phyloP scores from a whole-genome alignment of 2,888 invertebrate species.

The Ormyrus labotus region DNA sequence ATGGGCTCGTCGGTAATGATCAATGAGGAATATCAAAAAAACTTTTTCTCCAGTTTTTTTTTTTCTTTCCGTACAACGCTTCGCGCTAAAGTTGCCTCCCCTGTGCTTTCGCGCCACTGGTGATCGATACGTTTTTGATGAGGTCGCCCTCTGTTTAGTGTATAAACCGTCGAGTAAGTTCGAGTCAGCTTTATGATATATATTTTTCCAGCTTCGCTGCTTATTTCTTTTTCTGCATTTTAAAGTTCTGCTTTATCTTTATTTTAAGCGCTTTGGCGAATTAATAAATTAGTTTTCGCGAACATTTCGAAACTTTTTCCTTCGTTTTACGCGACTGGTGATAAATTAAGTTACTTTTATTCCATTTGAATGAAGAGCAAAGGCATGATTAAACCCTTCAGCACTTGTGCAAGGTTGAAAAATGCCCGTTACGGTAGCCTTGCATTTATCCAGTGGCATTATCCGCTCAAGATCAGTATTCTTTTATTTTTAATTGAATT shows the following conservation, averaged over 20 bases:
- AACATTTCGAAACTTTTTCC: too few relatives aligned
- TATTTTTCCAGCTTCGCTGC: neutral
- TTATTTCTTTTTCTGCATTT: too few relatives aligned
- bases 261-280: too few relatives aligned
- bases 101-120: neutral
- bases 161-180: neutral
- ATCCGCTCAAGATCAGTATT: neutral
- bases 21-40: slow-evolving; percentile 14
- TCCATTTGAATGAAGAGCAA: too few relatives aligned
- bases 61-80: too few relatives aligned
- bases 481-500: neutral
- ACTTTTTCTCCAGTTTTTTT: neutral
- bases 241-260: too few relatives aligned
- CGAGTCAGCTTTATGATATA: neutral
- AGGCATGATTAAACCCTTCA: too few relatives aligned
- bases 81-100: neutral
- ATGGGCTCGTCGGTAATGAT: neutral
- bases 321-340: too few relatives aligned
- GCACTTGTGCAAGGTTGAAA: too few relatives aligned
- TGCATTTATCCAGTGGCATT: neutral
- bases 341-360: too few relatives aligned
- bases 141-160: neutral
- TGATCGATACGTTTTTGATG: slow-evolving; percentile 24
- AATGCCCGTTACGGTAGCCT: neutral
- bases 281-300: too few relatives aligned